Base-by-base conservation (phyloP, 2,797 vertebrate species). In the Syngnathus rostellatus region DNA sequence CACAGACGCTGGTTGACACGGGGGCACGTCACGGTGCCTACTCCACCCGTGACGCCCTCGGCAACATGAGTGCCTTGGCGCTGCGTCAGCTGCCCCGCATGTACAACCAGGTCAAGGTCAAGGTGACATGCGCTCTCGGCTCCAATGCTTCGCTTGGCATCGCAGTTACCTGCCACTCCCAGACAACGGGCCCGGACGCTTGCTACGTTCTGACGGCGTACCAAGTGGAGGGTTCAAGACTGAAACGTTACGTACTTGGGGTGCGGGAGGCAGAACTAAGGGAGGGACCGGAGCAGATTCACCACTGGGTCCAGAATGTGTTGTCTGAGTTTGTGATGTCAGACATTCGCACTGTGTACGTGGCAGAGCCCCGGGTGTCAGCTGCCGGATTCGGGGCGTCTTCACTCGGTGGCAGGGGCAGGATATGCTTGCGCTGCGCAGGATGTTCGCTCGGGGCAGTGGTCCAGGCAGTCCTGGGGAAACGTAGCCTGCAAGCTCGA, bases 51-150 rank as follows among this genome's bases (percentile, higher is more conserved):
- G 96, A 99, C 41, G 93, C 95, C 72, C 90, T 99, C 8, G 97
- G 97, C 72, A 97, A 98, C 82, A 95, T 98, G 91, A 96, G 94
- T 86, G 93, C 94, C 0, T 89, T 99, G 85, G 97, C 97, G 0
- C 89, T 99, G 76, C 95, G 96, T 76, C 96, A 99, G 83, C 88
- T 99, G 79, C 95, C 96, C 0, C 94, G 96, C 74, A 98, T 98
- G 95, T 99, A 99, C 90, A 99, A 99, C 92, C 97, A 99, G 83
- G 95, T 98, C 76, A 99, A 99, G 83, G 97, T 99, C 64, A 99
- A 99, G 74, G 96, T 99, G 79, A 99, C 97, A 0, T 99, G 97
- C 0, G 96, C 97, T 19, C 89, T 99, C 10, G 97, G 97, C 72
- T 95, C 95, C 83, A 97, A 97, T 0, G 90, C 94, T 1, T 95